Evolutionary conservation across 2,888 invertebrate genomes (phyloP).

Genomic region (Glaucopsyche alexis): DNA sequence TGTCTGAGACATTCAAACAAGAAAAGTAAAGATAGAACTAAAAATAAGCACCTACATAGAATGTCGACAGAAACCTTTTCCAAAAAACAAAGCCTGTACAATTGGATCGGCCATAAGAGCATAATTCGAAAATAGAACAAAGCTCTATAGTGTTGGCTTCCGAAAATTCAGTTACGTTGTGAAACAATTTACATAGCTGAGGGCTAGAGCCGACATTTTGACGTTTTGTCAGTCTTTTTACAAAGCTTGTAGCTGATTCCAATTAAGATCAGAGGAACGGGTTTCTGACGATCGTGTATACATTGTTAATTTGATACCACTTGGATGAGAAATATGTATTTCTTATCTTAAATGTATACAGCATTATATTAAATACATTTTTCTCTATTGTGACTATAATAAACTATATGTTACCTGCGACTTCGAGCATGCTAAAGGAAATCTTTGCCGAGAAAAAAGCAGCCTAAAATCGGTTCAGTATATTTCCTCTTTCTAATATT

Average conservation of each 20-base stretch:
- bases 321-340: conserved; percentile 15
- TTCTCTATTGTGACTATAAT: neutral
- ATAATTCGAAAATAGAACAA: conserved; percentile 28
- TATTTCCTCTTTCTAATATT: no score
- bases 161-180: conserved; percentile 28
- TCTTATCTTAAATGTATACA: neutral
- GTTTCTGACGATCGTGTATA: conserved; percentile 23
- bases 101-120: conserved; percentile 6
- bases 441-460: no score
- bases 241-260: conserved; percentile 27
- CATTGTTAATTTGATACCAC: conserved; percentile 19
- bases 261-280: conserved; percentile 25
- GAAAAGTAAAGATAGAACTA: neutral
- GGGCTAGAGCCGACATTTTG: conserved; percentile 23
- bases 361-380: neutral
- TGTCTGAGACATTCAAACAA: no score
- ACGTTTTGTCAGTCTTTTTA: conserved; percentile 28
- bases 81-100: neutral
- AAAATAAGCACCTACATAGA: neutral
- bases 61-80: neutral
- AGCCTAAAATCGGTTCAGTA: no score
- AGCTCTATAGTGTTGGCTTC: conserved; percentile 20
- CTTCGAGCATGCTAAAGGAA: no score
- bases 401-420: neutral
- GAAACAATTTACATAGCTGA: conserved; percentile 29